These are phyloP conservation scores for Mormyrus hasselquistii DNA, from an alignment of 2,797 vertebrate species.

Conservation along the genomic window DNA sequence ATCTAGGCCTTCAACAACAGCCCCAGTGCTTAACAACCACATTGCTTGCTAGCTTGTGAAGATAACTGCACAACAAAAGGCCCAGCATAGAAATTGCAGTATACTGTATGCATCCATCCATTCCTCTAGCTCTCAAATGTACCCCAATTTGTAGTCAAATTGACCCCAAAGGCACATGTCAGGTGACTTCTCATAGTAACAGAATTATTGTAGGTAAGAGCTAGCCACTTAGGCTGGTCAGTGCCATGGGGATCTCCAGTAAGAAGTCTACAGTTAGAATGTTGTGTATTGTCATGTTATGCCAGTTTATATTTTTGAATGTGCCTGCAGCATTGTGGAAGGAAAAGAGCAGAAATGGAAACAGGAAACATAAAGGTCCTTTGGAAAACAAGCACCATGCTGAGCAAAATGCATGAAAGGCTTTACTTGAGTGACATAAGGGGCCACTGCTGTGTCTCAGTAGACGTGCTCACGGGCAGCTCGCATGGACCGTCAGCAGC, in stretches of 20 bases:
- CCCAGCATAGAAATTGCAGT: background rate
- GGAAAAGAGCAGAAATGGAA: background rate
- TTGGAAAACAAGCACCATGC: background rate
- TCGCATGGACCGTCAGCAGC: background rate
- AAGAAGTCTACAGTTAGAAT: background rate
- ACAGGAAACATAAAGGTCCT: background rate
- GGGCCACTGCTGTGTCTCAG: background rate
- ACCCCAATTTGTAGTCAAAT: background rate
- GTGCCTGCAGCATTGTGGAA: background rate
- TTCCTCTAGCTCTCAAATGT: background rate
- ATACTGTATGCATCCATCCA: background rate
- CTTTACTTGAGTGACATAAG: background rate
- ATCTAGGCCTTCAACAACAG: background rate
- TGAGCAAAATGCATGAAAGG: background rate
- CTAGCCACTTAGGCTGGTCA: background rate
- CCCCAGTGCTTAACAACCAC: background rate
- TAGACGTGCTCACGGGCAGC: background rate
- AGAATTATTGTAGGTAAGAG: background rate
- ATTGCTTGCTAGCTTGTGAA: background rate
- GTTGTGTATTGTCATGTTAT: background rate
- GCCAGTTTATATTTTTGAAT: background rate
- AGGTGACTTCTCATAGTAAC: background rate
- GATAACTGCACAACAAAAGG: background rate
- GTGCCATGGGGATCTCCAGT: background rate
- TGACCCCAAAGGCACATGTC: background rate